Percentiles rank a stretch among this genome's conserved stretches.
Evolutionary conservation across 2,797 vertebrate species (phyloP).

Genomic region (Phalanger gymnotis): DNA sequence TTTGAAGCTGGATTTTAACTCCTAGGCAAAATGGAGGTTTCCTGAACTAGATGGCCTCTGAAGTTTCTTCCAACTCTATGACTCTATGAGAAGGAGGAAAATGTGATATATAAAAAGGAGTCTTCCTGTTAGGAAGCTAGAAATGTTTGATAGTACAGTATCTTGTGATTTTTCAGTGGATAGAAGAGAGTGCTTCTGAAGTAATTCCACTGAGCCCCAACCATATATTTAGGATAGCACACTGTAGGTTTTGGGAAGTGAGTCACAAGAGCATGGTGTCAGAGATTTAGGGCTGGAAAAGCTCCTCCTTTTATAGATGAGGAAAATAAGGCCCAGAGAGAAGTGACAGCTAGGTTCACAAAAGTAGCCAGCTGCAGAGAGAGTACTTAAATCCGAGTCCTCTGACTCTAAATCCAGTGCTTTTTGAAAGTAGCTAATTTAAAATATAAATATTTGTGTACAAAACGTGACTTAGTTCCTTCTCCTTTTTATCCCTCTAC

Average conservation of each 20-base stretch:
- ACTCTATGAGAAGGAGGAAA: neutral
- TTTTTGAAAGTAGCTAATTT: neutral
- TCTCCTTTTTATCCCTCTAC: neutral
- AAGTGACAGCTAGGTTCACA: neutral
- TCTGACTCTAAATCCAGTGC: neutral
- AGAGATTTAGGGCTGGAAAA: neutral
- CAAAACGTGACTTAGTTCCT: constrained; percentile 7
- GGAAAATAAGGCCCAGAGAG: neutral
- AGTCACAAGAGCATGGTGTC: neutral
- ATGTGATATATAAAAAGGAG: neutral
- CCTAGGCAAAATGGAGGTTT: neutral
- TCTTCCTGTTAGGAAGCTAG: neutral
- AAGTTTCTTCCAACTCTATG: neutral
- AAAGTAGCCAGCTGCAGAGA: neutral
- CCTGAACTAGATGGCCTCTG: neutral
- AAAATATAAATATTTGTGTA: neutral
- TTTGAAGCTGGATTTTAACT: neutral
- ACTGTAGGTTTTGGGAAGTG: neutral
- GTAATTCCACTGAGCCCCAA: neutral
- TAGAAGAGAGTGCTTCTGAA: neutral
- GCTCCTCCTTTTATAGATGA: neutral
- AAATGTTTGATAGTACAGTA: neutral
- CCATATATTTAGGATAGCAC: neutral
- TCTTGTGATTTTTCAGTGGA: neutral
- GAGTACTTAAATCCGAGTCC: neutral